A percentile compares a stretch with the other conserved stretches of the same genome.
Evolutionary conservation across 2,888 invertebrate genomes (phyloP).

Genomic region (Sesia apiformis): DNA sequence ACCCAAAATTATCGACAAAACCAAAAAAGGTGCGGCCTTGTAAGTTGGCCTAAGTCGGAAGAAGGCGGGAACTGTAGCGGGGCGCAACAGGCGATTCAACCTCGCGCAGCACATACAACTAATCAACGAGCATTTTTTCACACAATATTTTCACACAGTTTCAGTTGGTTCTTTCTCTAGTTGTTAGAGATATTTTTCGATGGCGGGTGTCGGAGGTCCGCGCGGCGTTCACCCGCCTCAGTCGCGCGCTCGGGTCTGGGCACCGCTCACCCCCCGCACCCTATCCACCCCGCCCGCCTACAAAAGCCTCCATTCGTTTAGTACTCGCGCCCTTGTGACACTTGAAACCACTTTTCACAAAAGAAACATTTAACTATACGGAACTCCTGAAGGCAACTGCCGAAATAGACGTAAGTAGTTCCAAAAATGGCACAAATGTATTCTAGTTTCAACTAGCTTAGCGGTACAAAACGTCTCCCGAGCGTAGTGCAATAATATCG

Average conservation of each 20-base stretch:
- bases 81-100: constrained; percentile 39
- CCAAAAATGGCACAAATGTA: no score
- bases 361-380: constrained; percentile 21
- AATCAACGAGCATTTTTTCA: constrained; percentile 41
- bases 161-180: constrained; percentile 19
- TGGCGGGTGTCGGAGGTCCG: constrained; percentile 22
- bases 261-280: constrained; percentile 22
- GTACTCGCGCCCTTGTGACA: constrained; percentile 71
- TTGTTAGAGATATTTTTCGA: constrained; percentile 10
- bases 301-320: constrained; percentile 58
- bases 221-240: constrained; percentile 63
- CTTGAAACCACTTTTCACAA: constrained; percentile 65
- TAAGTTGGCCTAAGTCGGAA: constrained; percentile 10
- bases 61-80: constrained; percentile 15
- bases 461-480: no score
- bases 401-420: no score
- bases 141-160: constrained; percentile 39
- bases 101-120: constrained; percentile 27
- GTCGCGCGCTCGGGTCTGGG: constrained; percentile 56
- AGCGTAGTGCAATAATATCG: no score
- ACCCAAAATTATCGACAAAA: constrained; percentile 37
- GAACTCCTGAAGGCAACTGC: no score
- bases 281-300: constrained; percentile 22
- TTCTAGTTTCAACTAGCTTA: no score
- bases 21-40: constrained; percentile 31